Evolutionary conservation across 2,113 vertebrate species (phyloP).

Genomic region (Mixornis gularis): DNA sequence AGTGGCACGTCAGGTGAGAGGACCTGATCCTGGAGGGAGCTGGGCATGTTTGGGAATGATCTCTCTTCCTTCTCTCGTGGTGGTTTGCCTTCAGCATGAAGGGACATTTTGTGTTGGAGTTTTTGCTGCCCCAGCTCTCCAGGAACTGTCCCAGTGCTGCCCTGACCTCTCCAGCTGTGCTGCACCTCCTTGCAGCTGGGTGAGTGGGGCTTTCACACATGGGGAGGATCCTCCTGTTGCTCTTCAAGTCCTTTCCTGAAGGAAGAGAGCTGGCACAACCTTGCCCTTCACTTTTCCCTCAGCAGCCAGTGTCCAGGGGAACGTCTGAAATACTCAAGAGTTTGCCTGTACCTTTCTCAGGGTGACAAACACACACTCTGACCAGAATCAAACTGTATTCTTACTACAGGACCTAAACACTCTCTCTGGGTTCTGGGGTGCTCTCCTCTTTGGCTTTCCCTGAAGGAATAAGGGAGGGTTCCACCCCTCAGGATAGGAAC

Average conservation of each 20-base stretch:
- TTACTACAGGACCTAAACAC: background rate
- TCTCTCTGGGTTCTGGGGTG: background rate
- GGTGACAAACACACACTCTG: no score
- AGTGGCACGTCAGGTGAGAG: constrained; percentile 23
- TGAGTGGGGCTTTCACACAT: background rate
- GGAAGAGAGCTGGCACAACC: background rate
- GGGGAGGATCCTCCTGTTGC: background rate
- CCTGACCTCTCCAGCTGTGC: background rate
- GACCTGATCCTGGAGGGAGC: background rate
- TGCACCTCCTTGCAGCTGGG: background rate
- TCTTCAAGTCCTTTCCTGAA: background rate
- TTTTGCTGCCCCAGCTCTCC: background rate
- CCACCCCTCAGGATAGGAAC: background rate
- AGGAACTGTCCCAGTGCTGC: background rate
- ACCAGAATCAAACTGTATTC: background rate
- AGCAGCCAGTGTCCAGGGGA: background rate
- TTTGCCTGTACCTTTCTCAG: background rate
- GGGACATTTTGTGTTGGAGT: background rate
- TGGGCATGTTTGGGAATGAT: background rate
- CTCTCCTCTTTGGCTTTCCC: background rate
- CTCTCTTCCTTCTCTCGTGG: rapidly evolving
- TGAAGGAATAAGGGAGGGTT: background rate
- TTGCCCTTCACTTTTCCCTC: background rate
- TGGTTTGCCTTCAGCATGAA: background rate
- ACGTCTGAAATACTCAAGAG: rapidly evolving